Percentiles rank a stretch among this genome's conserved stretches.
phyloP scores from a whole-genome alignment of 1,140 invertebrate species.

The Aphidius ervi region DNA sequence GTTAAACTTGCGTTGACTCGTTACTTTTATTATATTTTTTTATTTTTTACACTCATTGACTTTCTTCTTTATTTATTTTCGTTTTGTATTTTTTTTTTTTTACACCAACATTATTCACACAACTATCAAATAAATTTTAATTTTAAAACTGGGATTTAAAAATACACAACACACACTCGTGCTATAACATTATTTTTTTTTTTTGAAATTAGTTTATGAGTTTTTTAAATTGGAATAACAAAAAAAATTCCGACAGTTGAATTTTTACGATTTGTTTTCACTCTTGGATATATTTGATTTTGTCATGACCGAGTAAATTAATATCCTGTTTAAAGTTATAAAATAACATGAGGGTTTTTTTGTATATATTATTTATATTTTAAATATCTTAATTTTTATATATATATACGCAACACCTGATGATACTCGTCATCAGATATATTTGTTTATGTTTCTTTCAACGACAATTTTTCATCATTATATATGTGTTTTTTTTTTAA shows the following conservation, averaged over 20 bases:
- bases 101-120: slow-evolving; percentile 18
- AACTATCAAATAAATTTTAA: slow-evolving; percentile 39
- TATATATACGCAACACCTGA: slow-evolving; percentile 30
- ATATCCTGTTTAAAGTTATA: slow-evolving; percentile 38
- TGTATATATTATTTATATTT: slow-evolving; percentile 1
- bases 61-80: slow-evolving; percentile 20
- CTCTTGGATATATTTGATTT: slow-evolving; percentile 10
- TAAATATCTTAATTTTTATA: slow-evolving; percentile 6
- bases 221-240: slow-evolving; percentile 31
- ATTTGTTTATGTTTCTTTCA: slow-evolving; percentile 1
- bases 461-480: slow-evolving; percentile 18
- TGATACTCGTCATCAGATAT: slow-evolving; percentile 26
- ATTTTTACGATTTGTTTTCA: slow-evolving; percentile 46
- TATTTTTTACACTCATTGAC: slow-evolving; percentile 13
- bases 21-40: slow-evolving; percentile 13
- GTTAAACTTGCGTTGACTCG: slow-evolving; percentile 7
- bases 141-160: slow-evolving; percentile 25
- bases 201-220: slow-evolving; percentile 33
- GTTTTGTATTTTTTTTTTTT: slow-evolving; percentile 16
- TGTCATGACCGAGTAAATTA: slow-evolving; percentile 25
- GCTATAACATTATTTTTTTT: no score
- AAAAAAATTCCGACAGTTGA: slow-evolving; percentile 27
- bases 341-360: slow-evolving; percentile 23
- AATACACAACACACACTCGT: neutral
- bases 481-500: slow-evolving; percentile 4